phyloP scores from a whole-genome alignment of 2,888 invertebrate species.

The Bellardia bayeri region DNA sequence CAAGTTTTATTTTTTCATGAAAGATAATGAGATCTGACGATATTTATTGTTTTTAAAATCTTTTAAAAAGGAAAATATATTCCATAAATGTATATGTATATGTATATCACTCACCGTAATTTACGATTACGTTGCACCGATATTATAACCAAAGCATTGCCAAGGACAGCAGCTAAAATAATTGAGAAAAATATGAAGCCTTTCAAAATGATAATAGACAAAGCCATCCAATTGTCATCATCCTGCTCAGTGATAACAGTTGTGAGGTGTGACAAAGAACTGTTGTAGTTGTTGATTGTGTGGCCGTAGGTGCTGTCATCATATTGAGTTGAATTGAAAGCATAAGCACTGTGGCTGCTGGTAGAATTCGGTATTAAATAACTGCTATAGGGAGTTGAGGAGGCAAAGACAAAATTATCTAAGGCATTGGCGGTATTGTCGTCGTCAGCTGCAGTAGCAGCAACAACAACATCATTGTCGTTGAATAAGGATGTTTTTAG shows the following conservation, averaged over 20 bases:
- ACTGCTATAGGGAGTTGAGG: slow-evolving; percentile 68
- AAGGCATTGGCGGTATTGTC: slow-evolving; percentile 72
- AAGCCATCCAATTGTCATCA: slow-evolving; percentile 85
- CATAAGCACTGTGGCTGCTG: slow-evolving; percentile 59
- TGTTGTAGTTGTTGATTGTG: slow-evolving; percentile 21
- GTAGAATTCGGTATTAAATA: slow-evolving; percentile 67
- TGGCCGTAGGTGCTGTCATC: slow-evolving; percentile 43
- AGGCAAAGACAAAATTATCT: slow-evolving; percentile 37
- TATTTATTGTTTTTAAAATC: too few relatives aligned
- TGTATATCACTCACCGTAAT: slow-evolving; percentile 81
- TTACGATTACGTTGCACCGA: slow-evolving; percentile 84
- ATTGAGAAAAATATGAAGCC: slow-evolving; percentile 93
- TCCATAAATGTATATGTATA: too few relatives aligned
- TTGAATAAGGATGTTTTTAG: slow-evolving; percentile 72
- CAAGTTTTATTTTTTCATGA: too few relatives aligned
- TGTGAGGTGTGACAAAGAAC: slow-evolving; percentile 46
- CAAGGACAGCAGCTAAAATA: slow-evolving; percentile 94
- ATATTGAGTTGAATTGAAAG: slow-evolving; percentile 60
- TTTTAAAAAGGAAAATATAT: too few relatives aligned
- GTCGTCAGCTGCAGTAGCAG: slow-evolving; percentile 37
- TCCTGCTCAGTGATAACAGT: slow-evolving; percentile 59
- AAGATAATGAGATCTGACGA: too few relatives aligned
- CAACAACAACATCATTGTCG: slow-evolving; percentile 31
- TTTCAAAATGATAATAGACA: slow-evolving; percentile 88
- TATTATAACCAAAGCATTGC: slow-evolving; percentile 92